phyloP scores from a whole-genome alignment of 2,113 vertebrate genomes.

The Pantherophis guttatus region DNA sequence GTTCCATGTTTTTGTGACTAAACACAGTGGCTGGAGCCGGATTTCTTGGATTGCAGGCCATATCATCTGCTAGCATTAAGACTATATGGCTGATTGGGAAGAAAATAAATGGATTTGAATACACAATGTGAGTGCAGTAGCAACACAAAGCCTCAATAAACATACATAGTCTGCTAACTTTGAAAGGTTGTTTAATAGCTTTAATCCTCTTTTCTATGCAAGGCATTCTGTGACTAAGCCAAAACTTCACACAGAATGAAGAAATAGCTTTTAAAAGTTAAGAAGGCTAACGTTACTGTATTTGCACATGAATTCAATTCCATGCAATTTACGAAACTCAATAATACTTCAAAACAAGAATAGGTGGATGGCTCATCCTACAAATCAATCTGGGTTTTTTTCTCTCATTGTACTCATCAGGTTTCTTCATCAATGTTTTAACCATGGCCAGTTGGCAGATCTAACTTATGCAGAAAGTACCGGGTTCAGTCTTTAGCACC shows the following conservation, averaged over 20 bases:
- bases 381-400: not conserved
- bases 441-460: not conserved
- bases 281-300: not conserved
- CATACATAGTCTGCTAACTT: not conserved
- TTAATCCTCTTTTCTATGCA: not conserved
- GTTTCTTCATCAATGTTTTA: not conserved
- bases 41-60: slow-evolving; percentile 97
- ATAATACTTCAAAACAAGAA: not conserved
- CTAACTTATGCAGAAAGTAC: not conserved
- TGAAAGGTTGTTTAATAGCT: not conserved
- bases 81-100: slow-evolving; percentile 85
- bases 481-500: not conserved
- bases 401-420: not conserved
- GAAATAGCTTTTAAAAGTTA: not conserved
- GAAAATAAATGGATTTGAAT: slow-evolving; percentile 5
- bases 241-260: not conserved
- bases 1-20: slow-evolving; percentile 98
- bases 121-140: not conserved
- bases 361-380: not conserved
- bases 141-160: not conserved
- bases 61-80: slow-evolving; percentile 97
- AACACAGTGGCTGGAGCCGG: slow-evolving; percentile 97
- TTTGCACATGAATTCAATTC: not conserved
- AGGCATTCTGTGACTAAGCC: not conserved
- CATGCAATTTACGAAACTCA: not conserved